phyloP scores from a whole-genome alignment of 1,140 invertebrate species.

The Drosophila kohkoa region DNA sequence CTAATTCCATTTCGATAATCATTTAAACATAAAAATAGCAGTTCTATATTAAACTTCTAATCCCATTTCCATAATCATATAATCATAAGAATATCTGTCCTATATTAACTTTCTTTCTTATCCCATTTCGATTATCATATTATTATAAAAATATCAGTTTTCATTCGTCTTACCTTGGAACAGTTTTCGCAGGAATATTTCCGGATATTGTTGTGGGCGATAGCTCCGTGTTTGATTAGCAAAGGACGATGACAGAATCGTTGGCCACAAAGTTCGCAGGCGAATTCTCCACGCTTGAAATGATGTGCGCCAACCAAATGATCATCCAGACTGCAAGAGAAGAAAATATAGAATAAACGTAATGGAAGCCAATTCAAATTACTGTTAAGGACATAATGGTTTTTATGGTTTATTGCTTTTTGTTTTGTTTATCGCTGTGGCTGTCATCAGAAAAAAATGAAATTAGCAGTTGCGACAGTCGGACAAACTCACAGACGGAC shows the following conservation, averaged over 20 bases:
- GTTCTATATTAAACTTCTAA: too few species aligned
- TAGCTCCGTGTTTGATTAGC: conserved; percentile 92
- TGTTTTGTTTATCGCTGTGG: conserved; percentile 43
- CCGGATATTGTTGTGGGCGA: conserved; percentile 91
- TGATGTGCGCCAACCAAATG: conserved; percentile 92
- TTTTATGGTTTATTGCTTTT: conserved; percentile 2
- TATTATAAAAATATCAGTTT: too few species aligned
- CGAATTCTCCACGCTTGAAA: conserved; percentile 91
- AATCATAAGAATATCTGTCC: too few species aligned
- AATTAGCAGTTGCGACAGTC: conserved; percentile 67
- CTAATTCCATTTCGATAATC: too few species aligned
- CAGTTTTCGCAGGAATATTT: conserved; percentile 98
- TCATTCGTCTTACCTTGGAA: conserved; percentile 88
- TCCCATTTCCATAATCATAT: too few species aligned
- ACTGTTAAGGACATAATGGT: not conserved
- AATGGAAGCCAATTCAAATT: not conserved
- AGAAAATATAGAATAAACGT: conserved; percentile 18
- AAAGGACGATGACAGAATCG: conserved; percentile 93
- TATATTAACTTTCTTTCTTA: too few species aligned
- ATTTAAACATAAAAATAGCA: too few species aligned
- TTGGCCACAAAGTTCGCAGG: conserved; percentile 93
- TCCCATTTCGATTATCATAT: too few species aligned
- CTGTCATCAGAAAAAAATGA: conserved; percentile 66
- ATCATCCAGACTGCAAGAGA: conserved; percentile 91
- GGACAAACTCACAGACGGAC: conserved; percentile 26